Percentiles rank a stretch among this genome's conserved stretches.
Conservation (phyloP, 92 coral and sea anemone species). For the Nematostella vectensis region DNA sequence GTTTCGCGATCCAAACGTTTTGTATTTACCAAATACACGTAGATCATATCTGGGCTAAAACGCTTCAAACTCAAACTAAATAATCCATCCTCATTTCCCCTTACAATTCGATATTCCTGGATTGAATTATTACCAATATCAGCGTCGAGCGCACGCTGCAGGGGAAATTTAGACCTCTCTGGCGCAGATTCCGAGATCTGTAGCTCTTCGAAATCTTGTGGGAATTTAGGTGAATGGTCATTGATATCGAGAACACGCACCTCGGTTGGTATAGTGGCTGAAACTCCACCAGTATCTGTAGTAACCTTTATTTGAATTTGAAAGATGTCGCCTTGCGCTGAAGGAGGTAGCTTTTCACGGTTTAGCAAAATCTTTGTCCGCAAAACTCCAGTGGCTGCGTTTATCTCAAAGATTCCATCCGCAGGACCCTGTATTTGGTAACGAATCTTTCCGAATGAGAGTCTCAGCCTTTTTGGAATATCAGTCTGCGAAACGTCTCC, state of each 20-base stretch:
- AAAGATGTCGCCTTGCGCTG: slow-evolving; percentile 34
- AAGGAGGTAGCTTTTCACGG: slow-evolving; percentile 45
- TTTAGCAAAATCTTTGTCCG: slow-evolving; percentile 42
- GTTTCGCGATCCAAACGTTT: slow-evolving; percentile 68
- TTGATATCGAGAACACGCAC: slow-evolving; percentile 58
- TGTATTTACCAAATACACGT: slow-evolving; percentile 39
- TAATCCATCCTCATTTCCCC: slow-evolving; percentile 52
- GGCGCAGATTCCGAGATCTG: slow-evolving; percentile 69
- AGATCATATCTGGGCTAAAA: slow-evolving; percentile 37
- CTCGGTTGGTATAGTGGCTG: slow-evolving; percentile 40
- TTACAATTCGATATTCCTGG: slow-evolving; percentile 53
- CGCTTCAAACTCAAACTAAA: slow-evolving; percentile 42
- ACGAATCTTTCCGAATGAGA: slow-evolving; percentile 33
- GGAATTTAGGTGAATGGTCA: slow-evolving; percentile 59
- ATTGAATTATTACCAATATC: slow-evolving; percentile 72
- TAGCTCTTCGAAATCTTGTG: slow-evolving; percentile 37
- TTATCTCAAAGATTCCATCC: slow-evolving; percentile 28
- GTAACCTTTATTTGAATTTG: slow-evolving; percentile 41
- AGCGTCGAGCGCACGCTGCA: slow-evolving; percentile 46
- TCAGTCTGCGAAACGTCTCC: slow-evolving; percentile 53
- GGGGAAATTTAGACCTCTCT: slow-evolving; percentile 39
- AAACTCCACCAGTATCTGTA: slow-evolving; percentile 20
- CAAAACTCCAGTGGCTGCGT: slow-evolving; percentile 41
- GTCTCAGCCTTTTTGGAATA: slow-evolving; percentile 14
- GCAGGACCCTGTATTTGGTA: slow-evolving; percentile 43